Evolutionary conservation across 2,888 invertebrate genomes (phyloP).

Genomic region (Anthoptus insignis): DNA sequence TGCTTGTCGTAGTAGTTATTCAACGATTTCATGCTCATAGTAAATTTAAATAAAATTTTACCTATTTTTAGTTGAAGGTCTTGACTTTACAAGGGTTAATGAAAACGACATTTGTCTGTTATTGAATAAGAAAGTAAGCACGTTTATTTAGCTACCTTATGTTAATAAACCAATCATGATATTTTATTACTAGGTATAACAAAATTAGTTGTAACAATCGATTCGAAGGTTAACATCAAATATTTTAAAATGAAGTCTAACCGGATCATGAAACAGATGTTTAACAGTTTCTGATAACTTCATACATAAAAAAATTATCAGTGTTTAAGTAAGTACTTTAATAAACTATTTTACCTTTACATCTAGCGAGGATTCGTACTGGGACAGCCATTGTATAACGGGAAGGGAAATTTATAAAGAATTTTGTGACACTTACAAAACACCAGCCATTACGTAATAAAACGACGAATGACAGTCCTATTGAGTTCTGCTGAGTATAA

Average conservation of each 20-base stretch:
- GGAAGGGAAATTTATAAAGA: slow-evolving; percentile 56
- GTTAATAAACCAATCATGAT: background rate
- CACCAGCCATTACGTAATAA: slow-evolving; percentile 72
- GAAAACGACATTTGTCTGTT: slow-evolving; percentile 61
- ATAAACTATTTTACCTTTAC: slow-evolving; percentile 79
- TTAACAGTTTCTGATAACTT: background rate
- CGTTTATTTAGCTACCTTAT: background rate
- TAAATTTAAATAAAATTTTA: slow-evolving; percentile 38
- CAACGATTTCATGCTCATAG: slow-evolving; percentile 10
- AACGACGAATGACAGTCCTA: slow-evolving; percentile 10
- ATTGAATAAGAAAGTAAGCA: slow-evolving; percentile 13
- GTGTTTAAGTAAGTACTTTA: slow-evolving; percentile 58
- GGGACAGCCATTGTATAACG: slow-evolving; percentile 86
- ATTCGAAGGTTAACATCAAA: slow-evolving; percentile 29
- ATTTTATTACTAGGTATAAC: slow-evolving; percentile 18
- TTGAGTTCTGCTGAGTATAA: too few relatives aligned
- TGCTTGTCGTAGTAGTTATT: slow-evolving; percentile 1
- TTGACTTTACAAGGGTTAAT: slow-evolving; percentile 65
- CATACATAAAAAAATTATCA: slow-evolving; percentile 8
- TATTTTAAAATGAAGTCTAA: slow-evolving; percentile 2
- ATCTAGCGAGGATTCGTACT: slow-evolving; percentile 85
- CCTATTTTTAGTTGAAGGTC: slow-evolving; percentile 83
- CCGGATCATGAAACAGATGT: slow-evolving; percentile 7
- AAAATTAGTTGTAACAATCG: slow-evolving; percentile 21
- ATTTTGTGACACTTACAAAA: slow-evolving; percentile 74